Evolutionary conservation across 2,113 vertebrate genomes (phyloP), one percentile per base, ranked within the genome.

Genomic region (Peromyscus californicus): DNA sequence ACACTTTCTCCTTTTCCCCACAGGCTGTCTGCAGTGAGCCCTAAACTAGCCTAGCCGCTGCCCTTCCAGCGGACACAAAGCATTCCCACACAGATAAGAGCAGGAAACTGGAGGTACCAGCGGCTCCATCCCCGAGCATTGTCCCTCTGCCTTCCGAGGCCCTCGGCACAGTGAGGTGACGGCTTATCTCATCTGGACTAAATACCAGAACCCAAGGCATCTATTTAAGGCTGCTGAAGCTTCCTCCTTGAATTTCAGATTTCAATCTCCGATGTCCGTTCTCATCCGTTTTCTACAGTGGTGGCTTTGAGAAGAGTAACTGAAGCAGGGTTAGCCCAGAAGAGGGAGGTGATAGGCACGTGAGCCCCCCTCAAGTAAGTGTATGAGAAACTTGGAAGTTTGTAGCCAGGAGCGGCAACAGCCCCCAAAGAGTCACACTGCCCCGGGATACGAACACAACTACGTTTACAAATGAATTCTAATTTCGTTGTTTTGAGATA

Each of bases 211-310:
- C 94, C 97, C 93, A 98, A 94, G 91, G 95, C 96, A 93, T 90
- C 97, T 89, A 96, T 98, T 98, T 97, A 97, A 96, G 96, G 94
- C 82, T 94, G 86, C 90, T 75, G 91, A 33, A 89, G 89, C 93
- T 72, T 94, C 95, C 94, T 96, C 96, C 95, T 97, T 97, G 76
- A 96, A 96, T 97, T 98, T 97, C 95, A 97, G 98, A 97, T 98
- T 89, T n/a, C 8, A 91, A 97, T 98, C 97, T 85, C 78, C 67
- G n/a, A 45, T 95, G 94, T 93, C 93, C 91, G 89, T 97, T 98
- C 89, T 94, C 76, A 79, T 91, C 95, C 90, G 61, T 83, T 86
- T 93, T 96, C 96, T 96, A 61, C 91, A 97, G 70, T 45, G 29
- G 69, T 69, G 74, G 92, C 91, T 97, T 97, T 98, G 93, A 11